Evolutionary conservation across 2,888 invertebrate species (phyloP).

Genomic region (Epistrophe grossulariae): DNA sequence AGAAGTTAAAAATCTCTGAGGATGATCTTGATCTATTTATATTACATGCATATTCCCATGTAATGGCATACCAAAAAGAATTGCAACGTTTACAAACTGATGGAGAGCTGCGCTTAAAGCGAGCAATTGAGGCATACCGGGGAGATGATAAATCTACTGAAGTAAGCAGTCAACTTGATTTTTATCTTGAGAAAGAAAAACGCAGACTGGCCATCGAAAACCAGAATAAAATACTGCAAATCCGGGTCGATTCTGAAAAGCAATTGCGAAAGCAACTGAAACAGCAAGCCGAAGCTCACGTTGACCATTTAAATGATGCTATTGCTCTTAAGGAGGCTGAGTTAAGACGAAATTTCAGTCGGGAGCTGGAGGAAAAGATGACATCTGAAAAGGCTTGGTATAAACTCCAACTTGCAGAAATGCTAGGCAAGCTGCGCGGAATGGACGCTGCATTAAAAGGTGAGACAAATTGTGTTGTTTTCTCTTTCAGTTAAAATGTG

Average conservation of each 20-base stretch:
- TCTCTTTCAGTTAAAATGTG: background rate
- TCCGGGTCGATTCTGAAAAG: slow-evolving; percentile 88
- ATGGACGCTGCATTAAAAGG: slow-evolving; percentile 91
- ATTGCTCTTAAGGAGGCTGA: slow-evolving; percentile 85
- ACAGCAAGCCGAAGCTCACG: slow-evolving; percentile 93
- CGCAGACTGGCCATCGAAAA: slow-evolving; percentile 88
- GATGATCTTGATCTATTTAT: slow-evolving; percentile 90
- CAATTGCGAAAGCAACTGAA: slow-evolving; percentile 91
- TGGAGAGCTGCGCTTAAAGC: slow-evolving; percentile 86
- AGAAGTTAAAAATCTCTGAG: slow-evolving; percentile 86
- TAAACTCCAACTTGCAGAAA: slow-evolving; percentile 89
- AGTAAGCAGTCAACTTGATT: slow-evolving; percentile 86
- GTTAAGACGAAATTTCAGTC: slow-evolving; percentile 84
- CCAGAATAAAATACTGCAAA: slow-evolving; percentile 87
- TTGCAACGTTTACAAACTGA: slow-evolving; percentile 89
- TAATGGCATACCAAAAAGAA: slow-evolving; percentile 91
- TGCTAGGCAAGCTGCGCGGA: slow-evolving; percentile 90
- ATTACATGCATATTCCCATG: slow-evolving; percentile 90
- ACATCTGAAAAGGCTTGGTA: slow-evolving; percentile 88
- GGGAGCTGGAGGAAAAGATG: slow-evolving; percentile 88
- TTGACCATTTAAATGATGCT: slow-evolving; percentile 91
- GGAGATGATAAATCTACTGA: slow-evolving; percentile 85
- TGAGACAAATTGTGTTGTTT: slow-evolving; percentile 81
- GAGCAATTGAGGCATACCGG: slow-evolving; percentile 87
- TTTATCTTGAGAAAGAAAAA: slow-evolving; percentile 89